Base-by-base conservation (phyloP, 1,140 invertebrate genomes). In the Camponotus pennsylvanicus region DNA sequence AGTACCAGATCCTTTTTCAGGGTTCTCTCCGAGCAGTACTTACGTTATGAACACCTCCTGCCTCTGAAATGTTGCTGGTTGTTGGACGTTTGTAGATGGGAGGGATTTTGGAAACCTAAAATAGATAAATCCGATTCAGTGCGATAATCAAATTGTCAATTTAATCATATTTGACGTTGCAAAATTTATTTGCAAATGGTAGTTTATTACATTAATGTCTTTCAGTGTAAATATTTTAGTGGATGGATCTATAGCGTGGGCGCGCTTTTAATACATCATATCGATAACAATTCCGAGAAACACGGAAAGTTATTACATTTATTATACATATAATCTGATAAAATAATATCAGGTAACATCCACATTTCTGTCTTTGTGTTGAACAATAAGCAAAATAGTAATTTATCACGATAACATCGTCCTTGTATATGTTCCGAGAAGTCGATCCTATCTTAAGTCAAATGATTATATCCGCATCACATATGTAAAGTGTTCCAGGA, bases 61-160 rank as follows among this genome's bases (percentile, higher is more conserved):
- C 89, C 89, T 94, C 91, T 92, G 94, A 93, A 95, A 95, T 95
- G 93, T 94, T 95, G 95, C 92, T 95, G 91, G 94, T 92, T 93
- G 93, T 95, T 93, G 92, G 90, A 90, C 92, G 91, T 90, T 94
- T 79, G 90, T 89, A 88, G 82, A 93, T 91, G 87, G 94, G 94
- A 95, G 95, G 95, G 94, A 94, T 95, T 94, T 91, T 94, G 93
- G 86, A 92, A 88, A 78, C 93, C 94, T 95, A 75, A 7, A 93
- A 90, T 55, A 82, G 64, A 82, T 52, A 79, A 11, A 79, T 3
- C 2, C 15, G 49, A 76, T 0, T 57, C 37, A 61, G 55, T 37
- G 2, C 18, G 34, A 77, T 32, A 40, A 18, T n/a, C 3, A 11
- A 7, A 77, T 40, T 59, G 18, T 40, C 15, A 77, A 42, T 42